Evolutionary conservation across 2,113 vertebrate genomes (phyloP).

Genomic region (Geothlypis trichas): DNA sequence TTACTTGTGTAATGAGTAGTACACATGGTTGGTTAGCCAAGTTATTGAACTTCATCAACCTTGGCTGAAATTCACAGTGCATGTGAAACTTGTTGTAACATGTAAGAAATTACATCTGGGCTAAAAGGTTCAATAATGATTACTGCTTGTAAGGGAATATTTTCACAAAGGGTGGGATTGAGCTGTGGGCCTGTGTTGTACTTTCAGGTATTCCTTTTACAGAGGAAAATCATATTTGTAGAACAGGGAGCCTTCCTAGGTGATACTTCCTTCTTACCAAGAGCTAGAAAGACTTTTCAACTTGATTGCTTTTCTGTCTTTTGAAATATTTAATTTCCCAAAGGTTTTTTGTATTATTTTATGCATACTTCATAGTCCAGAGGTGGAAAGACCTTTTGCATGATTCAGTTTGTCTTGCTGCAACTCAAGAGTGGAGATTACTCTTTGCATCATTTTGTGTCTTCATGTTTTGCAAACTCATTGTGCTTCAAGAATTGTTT

Average conservation of each 20-base stretch:
- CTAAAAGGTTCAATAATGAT: slow-evolving; percentile 88
- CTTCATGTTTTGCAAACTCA: background rate
- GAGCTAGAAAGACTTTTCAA: background rate
- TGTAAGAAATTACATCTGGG: slow-evolving; percentile 82
- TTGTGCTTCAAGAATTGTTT: background rate
- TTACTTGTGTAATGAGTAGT: slow-evolving; percentile 87
- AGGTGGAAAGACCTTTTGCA: background rate
- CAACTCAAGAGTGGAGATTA: background rate
- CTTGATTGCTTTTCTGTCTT: background rate
- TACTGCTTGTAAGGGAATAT: slow-evolving; percentile 77
- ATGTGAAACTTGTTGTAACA: slow-evolving; percentile 85
- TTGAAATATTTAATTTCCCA: background rate
- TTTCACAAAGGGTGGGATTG: slow-evolving; percentile 52
- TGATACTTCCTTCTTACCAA: background rate
- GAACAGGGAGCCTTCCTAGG: background rate
- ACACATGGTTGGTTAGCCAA: slow-evolving; percentile 91
- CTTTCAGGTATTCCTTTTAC: background rate
- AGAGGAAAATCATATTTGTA: background rate
- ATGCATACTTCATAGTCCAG: background rate
- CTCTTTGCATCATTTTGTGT: background rate
- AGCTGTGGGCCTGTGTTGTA: background rate
- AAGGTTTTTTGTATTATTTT: background rate
- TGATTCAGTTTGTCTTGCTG: background rate
- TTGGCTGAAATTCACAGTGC: slow-evolving; percentile 84
- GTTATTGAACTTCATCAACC: slow-evolving; percentile 96